Conservation (phyloP, 2,113 vertebrate species). For the Salvelinus alpinus region DNA sequence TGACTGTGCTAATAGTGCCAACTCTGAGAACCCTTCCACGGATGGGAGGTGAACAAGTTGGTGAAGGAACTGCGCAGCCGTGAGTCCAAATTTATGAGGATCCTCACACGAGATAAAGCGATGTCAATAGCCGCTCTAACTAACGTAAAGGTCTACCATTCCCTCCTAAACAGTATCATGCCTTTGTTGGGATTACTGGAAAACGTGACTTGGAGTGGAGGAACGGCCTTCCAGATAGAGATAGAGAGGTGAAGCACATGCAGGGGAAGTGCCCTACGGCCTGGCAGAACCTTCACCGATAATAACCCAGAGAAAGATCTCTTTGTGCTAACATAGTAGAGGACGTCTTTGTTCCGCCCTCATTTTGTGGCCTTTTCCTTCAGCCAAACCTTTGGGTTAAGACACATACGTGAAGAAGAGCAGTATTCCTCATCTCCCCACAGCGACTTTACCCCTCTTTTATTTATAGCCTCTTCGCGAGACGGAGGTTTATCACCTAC, state of each 20-base stretch:
- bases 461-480: constrained; percentile 64
- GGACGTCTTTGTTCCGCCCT: constrained; percentile 57
- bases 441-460: constrained; percentile 49
- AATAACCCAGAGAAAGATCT: constrained; percentile 55
- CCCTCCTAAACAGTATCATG: not conserved
- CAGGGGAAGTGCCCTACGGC: constrained; percentile 44
- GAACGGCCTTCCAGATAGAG: not conserved
- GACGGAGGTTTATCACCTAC: constrained; percentile 64
- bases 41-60: too few relatives aligned
- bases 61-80: not conserved
- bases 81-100: not conserved
- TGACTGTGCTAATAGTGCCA: not conserved
- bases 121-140: not conserved
- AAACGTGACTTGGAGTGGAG: constrained; percentile 23
- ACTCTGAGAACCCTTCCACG: too few relatives aligned
- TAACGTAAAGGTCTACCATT: not conserved
- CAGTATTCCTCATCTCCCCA: constrained; percentile 58
- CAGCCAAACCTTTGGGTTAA: constrained; percentile 65
- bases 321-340: constrained; percentile 60
- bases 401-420: constrained; percentile 53
- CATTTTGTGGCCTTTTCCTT: constrained; percentile 63
- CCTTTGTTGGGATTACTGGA: constrained; percentile 42
- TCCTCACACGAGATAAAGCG: constrained; percentile 15
- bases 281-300: constrained; percentile 38
- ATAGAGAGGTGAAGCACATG: constrained; percentile 56